Evolutionary conservation across 1,140 invertebrate species (phyloP).

Genomic region (Drosophila tsacasi): DNA sequence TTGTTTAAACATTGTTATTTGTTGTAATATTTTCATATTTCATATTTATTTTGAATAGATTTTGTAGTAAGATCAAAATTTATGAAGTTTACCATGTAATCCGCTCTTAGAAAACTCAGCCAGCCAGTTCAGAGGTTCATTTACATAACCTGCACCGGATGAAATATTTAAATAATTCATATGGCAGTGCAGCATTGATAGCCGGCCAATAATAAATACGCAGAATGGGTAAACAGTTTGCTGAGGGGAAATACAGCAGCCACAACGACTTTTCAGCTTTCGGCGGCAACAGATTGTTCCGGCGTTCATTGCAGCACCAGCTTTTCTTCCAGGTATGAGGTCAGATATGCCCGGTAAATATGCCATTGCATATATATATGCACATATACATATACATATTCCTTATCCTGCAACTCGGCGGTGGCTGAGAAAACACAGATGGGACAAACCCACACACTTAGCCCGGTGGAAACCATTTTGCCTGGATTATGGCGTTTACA

Average conservation of each 20-base stretch:
- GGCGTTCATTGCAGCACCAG: conserved; percentile 19
- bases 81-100: background rate
- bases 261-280: conserved; percentile 12
- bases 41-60: too few species aligned
- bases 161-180: conserved; percentile 40
- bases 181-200: conserved; percentile 23
- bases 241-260: conserved; percentile 1
- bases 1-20: background rate
- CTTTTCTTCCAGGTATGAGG: conserved; percentile 17
- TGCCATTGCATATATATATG: conserved; percentile 22
- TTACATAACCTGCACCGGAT: conserved; percentile 6
- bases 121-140: background rate
- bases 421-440: conserved; percentile 50
- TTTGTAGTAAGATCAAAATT: background rate
- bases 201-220: conserved; percentile 48
- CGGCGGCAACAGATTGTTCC: conserved; percentile 34
- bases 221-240: conserved; percentile 31
- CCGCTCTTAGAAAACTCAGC: background rate
- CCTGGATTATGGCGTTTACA: conserved; percentile 31
- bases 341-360: conserved; percentile 24
- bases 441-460: conserved; percentile 9
- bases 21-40: too few species aligned
- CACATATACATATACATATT: background rate
- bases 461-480: conserved; percentile 20
- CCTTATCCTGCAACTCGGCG: conserved; percentile 17